Conservation (phyloP, 2,113 vertebrate species). For the Gallinago jamesoni region DNA sequence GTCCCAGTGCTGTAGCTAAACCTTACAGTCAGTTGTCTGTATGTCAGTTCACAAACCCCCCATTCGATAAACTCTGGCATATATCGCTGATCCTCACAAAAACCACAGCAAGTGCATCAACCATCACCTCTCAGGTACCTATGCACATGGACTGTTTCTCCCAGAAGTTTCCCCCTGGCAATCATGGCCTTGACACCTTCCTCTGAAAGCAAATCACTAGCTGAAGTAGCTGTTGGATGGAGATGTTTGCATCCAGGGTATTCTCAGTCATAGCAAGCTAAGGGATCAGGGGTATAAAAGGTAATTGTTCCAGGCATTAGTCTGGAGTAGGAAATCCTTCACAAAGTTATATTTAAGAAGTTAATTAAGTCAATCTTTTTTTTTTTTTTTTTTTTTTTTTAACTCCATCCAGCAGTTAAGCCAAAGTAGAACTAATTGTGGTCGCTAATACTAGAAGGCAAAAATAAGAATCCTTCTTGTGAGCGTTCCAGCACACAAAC, state of each 20-base stretch:
- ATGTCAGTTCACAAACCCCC: not conserved
- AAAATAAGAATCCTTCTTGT: not conserved
- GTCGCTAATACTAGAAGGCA: constrained; percentile 3
- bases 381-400: not conserved
- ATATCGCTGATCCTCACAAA: not conserved
- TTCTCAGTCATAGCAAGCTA: not conserved
- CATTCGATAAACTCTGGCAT: not conserved
- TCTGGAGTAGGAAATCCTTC: constrained; percentile 10
- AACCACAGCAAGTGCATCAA: not conserved
- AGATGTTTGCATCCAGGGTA: not conserved
- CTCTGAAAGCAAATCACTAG: not conserved
- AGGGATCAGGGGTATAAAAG: not conserved
- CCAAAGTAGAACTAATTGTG: constrained; percentile 1
- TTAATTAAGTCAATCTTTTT: not conserved
- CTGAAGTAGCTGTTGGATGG: not conserved
- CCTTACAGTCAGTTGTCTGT: not conserved
- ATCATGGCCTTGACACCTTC: not conserved
- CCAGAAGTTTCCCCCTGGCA: not conserved
- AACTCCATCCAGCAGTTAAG: not conserved
- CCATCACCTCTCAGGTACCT: not conserved
- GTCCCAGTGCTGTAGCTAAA: not conserved
- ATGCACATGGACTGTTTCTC: not conserved
- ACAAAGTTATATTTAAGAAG: not conserved
- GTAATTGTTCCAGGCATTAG: not conserved
- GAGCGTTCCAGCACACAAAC: not conserved